Evolutionary conservation across 2,797 vertebrate species (phyloP), one percentile per base, ranked within the genome.

Genomic region (Hypotaenidia okinawae): DNA sequence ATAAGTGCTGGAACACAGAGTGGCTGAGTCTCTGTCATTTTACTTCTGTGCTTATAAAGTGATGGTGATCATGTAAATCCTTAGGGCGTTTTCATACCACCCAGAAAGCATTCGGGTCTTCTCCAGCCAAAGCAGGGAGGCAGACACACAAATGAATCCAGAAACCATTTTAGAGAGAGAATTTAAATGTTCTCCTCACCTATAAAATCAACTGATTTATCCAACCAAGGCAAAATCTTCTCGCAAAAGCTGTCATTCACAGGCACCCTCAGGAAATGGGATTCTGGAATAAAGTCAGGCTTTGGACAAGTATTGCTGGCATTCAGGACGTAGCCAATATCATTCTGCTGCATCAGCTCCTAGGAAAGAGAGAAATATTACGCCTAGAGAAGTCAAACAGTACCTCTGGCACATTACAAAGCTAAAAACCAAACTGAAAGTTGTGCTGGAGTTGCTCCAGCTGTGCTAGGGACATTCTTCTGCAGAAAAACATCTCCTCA

Each of bases 181-280:
- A 73, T 47, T 75, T 33, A 51, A 52, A 43, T 72, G 76, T 79
- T 82, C 80, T 64, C 73, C 98, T 97, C 95, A 99, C 99, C 99
- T 96, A 99, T 99, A 97, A 99, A 99, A 94, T 99, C 99, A 9
- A 99, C 98, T 0, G 99, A 99, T 59, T 98, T 98, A 98, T 99
- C 99, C 97, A 99, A 74, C 99, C 99, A 99, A 0, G 99, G 99
- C 87, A 99, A 97, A 96, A 99, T 99, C 97, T 99, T 99, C 97
- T 99, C 99, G 43, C 99, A 99, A 97, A 99, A 99, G 84, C 99
- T 99, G 96, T 99, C 99, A 2, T 99, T 99, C 91, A 99, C 99
- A 3, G 99, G 99, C 37, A 99, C 99, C 23, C 99, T 96, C 61
- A 99, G 98, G 97, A 99, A 99, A 94, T 99, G 99, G 3, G 99